phyloP scores from a whole-genome alignment of 2,888 invertebrate species.

The Ormyrus nitidulus region DNA sequence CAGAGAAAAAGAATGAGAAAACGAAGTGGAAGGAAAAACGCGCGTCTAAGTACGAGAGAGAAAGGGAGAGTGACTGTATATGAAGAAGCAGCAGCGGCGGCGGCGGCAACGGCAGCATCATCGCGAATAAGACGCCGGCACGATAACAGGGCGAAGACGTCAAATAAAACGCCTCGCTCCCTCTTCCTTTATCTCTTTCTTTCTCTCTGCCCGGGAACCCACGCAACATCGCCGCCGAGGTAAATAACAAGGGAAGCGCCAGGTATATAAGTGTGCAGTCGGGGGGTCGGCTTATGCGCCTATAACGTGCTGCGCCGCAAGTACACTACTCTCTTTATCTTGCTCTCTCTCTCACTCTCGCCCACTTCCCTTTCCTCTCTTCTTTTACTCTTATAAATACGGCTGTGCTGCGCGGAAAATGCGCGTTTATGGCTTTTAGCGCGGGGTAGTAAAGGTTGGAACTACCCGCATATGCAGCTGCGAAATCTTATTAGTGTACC shows the following conservation, averaged over 20 bases:
- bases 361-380: not conserved
- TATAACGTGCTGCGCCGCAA: conserved; percentile 2
- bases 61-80: not conserved
- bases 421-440: conserved; percentile 42
- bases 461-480: conserved; percentile 1
- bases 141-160: conserved; percentile 19
- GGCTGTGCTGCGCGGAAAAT: conserved; percentile 19
- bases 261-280: conserved; percentile 9
- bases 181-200: not conserved
- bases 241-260: conserved; percentile 23
- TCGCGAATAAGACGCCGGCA: conserved; percentile 15
- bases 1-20: not conserved
- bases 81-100: not conserved
- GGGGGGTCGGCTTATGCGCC: conserved; percentile 2
- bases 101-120: not conserved
- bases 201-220: not conserved
- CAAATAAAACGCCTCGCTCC: conserved; percentile 11
- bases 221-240: not conserved
- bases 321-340: too few relatives aligned
- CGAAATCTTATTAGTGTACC: conserved; percentile 27
- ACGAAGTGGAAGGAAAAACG: not conserved
- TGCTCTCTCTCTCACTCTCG: not conserved
- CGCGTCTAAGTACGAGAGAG: not conserved
- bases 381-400: conserved; percentile 30
- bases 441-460: conserved; percentile 34